phyloP scores from a whole-genome alignment of 2,797 vertebrate genomes.

The Limnodromus scolopaceus region DNA sequence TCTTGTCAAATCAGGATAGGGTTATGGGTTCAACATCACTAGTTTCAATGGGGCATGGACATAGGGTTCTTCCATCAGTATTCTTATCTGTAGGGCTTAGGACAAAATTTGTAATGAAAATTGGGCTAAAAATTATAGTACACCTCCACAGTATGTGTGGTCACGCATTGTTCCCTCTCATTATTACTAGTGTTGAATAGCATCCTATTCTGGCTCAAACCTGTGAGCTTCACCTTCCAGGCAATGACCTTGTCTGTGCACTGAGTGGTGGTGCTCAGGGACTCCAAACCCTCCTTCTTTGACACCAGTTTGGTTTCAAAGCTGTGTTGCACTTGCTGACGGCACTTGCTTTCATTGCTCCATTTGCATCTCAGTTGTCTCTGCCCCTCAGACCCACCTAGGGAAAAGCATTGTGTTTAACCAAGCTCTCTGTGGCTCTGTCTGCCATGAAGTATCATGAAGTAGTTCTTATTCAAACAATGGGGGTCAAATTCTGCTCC shows the following conservation, averaged over 20 bases:
- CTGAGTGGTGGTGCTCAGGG: not conserved
- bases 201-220: not conserved
- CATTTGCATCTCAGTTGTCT: not conserved
- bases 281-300: not conserved
- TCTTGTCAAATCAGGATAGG: not conserved
- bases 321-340: not conserved
- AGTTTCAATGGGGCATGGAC: not conserved
- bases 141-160: not conserved
- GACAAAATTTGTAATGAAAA: not conserved
- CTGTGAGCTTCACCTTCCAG: not conserved
- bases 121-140: not conserved
- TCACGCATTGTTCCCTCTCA: not conserved
- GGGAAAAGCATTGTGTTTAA: not conserved
- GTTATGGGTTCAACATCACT: not conserved
- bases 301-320: not conserved
- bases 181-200: not conserved
- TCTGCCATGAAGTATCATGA: not conserved
- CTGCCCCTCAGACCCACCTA: rapidly evolving
- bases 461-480: not conserved
- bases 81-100: not conserved
- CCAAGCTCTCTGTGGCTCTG: rapidly evolving
- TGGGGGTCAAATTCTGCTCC: not conserved
- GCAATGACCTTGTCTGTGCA: not conserved
- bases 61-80: not conserved
- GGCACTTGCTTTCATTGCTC: not conserved